These are phyloP conservation scores for Lanius ludovicianus DNA, from an alignment of 2,113 vertebrate genomes.

Conservation along the genomic window DNA sequence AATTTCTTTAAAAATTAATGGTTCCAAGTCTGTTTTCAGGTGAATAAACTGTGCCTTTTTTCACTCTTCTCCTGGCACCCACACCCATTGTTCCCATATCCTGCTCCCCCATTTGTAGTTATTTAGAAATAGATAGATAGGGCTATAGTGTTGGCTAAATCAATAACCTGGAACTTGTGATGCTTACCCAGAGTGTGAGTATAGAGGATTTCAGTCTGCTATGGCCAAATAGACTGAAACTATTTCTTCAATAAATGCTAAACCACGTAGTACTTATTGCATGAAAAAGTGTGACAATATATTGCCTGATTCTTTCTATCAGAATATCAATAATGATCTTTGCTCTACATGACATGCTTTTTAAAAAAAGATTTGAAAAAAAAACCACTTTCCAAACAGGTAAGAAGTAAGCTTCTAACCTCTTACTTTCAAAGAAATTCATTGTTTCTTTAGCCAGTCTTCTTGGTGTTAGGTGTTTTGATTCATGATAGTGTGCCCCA, in stretches of 20 bases:
- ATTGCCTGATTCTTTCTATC: background rate
- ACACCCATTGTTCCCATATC: background rate
- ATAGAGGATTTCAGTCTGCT: background rate
- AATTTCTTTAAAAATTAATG: background rate
- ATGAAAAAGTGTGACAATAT: background rate
- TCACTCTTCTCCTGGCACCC: background rate
- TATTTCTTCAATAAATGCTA: background rate
- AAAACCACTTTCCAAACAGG: accelerated
- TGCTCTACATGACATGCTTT: background rate
- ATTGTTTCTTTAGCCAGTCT: background rate
- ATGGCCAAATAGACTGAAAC: background rate
- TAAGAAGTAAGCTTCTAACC: background rate
- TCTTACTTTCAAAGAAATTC: background rate
- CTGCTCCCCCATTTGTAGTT: background rate
- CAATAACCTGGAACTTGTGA: background rate
- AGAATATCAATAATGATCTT: background rate
- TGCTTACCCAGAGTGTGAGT: background rate
- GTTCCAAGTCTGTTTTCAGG: background rate
- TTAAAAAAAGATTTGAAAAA: background rate
- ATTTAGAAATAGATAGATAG: background rate
- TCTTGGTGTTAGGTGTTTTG: background rate
- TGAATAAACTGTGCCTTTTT: background rate
- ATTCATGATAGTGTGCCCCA: too few relatives aligned
- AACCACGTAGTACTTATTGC: background rate
- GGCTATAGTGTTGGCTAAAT: background rate